Conservation (phyloP, 92 coral and sea anemone species). For the Chrysogorgia sp. region DNA sequence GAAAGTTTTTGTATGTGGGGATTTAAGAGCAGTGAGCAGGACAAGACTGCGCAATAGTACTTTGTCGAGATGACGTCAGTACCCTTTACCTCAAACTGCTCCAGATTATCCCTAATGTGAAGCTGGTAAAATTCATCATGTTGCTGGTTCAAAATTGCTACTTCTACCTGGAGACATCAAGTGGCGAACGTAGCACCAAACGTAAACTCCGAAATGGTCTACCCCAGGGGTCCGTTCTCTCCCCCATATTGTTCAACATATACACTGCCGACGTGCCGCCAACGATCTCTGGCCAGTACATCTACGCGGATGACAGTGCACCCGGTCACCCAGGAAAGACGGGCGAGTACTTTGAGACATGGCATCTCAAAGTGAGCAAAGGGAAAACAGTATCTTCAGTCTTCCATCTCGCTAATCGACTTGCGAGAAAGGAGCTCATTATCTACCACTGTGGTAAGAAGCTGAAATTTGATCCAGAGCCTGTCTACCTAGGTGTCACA, state of each 20-base stretch:
- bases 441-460: not conserved
- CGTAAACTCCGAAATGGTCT: conserved; percentile 7
- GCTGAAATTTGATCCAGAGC: too few species aligned
- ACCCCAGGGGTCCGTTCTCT: conserved; percentile 35
- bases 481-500: conserved; percentile 5
- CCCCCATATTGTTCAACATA: conserved; percentile 37
- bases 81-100: too few species aligned
- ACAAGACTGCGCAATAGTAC: too few species aligned
- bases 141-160: too few species aligned
- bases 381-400: conserved; percentile 34
- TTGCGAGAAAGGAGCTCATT: conserved; percentile 14
- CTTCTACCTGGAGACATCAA: conserved; percentile 45
- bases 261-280: conserved; percentile 40
- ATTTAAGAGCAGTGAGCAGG: too few species aligned
- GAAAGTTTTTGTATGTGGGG: too few species aligned
- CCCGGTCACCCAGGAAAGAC: too few species aligned
- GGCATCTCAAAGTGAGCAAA: conserved; percentile 16
- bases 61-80: too few species aligned
- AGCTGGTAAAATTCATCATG: too few species aligned
- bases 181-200: conserved; percentile 31
- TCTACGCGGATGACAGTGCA: conserved; percentile 39
- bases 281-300: conserved; percentile 21
- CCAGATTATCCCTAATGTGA: too few species aligned
- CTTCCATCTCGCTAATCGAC: conserved; percentile 26
- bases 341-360: too few species aligned